A percentile compares a stretch with the other conserved stretches of the same genome.
These are phyloP conservation scores for Danaus melanippus DNA, from an alignment of 1,140 invertebrate species.

Conservation along the genomic window DNA sequence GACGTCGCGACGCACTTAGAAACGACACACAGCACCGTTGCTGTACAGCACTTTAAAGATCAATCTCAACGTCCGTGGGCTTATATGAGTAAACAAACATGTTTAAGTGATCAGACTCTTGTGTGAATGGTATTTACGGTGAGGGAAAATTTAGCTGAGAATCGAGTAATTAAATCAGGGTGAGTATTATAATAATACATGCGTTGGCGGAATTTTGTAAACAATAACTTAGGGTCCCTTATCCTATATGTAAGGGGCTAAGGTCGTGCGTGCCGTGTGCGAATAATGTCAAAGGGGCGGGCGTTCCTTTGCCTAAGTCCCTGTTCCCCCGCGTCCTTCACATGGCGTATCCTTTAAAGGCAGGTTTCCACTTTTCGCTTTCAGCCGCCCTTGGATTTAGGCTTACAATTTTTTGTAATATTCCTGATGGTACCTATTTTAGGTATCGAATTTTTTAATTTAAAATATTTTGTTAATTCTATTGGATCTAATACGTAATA, in stretches of 20 bases:
- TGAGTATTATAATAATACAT: slow-evolving; percentile 6
- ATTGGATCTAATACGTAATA: too few species aligned
- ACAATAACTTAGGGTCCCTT: too few species aligned
- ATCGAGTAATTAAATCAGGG: slow-evolving; percentile 13
- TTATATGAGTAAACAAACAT: slow-evolving; percentile 12
- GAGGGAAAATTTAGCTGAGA: slow-evolving; percentile 9
- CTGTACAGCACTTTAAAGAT: slow-evolving; percentile 10
- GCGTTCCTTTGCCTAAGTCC: not conserved
- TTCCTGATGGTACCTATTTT: too few species aligned
- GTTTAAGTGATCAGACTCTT: slow-evolving; percentile 9
- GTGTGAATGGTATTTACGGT: slow-evolving; percentile 9
- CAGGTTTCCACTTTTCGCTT: too few species aligned
- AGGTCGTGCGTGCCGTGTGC: slow-evolving; percentile 45
- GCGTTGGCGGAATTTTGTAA: too few species aligned
- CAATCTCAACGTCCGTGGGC: slow-evolving; percentile 8
- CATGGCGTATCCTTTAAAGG: too few species aligned
- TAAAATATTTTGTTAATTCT: too few species aligned
- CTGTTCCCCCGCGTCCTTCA: too few species aligned
- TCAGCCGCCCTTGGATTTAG: too few species aligned
- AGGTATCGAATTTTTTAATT: too few species aligned
- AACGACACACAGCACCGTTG: slow-evolving; percentile 32
- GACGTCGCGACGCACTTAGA: slow-evolving; percentile 64
- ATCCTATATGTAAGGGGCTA: slow-evolving; percentile 24
- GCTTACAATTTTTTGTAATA: too few species aligned
- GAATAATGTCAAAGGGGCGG: slow-evolving; percentile 54